A percentile compares a stretch with the other conserved stretches of the same genome.
Conservation (phyloP, 1,140 invertebrate species). For the Eubasilissa regina region DNA sequence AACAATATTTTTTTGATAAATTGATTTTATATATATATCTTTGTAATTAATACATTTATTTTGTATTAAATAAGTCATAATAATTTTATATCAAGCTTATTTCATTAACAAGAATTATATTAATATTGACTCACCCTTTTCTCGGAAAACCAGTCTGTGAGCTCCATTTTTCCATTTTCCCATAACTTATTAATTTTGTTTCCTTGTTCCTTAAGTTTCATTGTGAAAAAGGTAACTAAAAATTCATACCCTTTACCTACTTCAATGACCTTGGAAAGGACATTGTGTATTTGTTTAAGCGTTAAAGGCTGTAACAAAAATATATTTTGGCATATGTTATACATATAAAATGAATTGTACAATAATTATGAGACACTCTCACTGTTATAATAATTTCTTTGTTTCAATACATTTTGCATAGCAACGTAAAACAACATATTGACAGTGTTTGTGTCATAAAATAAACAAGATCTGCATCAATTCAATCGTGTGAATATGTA, state of each 20-base stretch:
- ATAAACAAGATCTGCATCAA: too few species aligned
- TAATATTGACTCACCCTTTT: constrained; percentile 60
- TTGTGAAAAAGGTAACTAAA: constrained; percentile 33
- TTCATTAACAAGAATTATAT: too few species aligned
- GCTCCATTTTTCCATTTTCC: constrained; percentile 72
- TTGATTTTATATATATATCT: too few species aligned
- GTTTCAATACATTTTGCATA: too few species aligned
- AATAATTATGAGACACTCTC: too few species aligned
- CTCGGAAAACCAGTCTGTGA: constrained; percentile 72
- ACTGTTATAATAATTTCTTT: too few species aligned
- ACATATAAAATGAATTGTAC: not conserved
- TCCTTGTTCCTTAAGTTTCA: constrained; percentile 38
- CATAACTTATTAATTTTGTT: constrained; percentile 49
- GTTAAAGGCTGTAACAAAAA: constrained; percentile 30
- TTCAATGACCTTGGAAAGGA: constrained; percentile 46
- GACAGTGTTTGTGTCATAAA: too few species aligned
- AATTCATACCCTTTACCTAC: constrained; percentile 51
- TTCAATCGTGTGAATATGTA: too few species aligned
- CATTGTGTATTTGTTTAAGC: constrained; percentile 40
- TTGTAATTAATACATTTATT: too few species aligned
- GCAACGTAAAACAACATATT: too few species aligned
- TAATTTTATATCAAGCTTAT: not conserved
- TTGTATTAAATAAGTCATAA: too few species aligned
- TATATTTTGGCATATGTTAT: not conserved
- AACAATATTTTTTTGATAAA: too few species aligned